Evolutionary conservation across 2,797 vertebrate genomes (phyloP).

Genomic region (Arctocebus calabarensis): DNA sequence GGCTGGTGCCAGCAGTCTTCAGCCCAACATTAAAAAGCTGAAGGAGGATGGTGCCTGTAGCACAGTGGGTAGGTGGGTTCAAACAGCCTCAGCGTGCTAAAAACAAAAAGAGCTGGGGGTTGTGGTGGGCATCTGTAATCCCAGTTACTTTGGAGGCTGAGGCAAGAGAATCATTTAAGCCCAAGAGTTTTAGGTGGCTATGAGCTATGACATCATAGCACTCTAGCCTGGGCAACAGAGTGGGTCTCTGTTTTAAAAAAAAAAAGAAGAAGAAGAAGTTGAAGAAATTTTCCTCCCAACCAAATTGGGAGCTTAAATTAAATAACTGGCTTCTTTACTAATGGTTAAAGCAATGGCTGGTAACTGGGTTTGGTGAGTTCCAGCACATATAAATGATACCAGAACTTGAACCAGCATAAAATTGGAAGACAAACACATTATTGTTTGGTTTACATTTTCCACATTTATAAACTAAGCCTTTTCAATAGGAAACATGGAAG

Average conservation of each 20-base stretch:
- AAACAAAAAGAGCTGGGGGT: too few relatives aligned
- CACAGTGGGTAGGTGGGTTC: too few relatives aligned
- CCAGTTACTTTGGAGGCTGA: too few relatives aligned
- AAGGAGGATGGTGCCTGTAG: neutral
- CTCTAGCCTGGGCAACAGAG: too few relatives aligned
- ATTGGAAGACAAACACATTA: slow-evolving; percentile 12
- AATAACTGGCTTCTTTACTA: slow-evolving; percentile 11
- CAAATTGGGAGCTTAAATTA: neutral
- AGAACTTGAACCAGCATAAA: neutral
- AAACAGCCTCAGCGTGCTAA: too few relatives aligned
- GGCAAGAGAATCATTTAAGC: too few relatives aligned
- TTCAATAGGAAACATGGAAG: neutral
- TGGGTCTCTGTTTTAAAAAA: too few relatives aligned
- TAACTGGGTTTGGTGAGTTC: slow-evolving; percentile 25
- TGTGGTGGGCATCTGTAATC: too few relatives aligned
- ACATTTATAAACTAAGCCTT: slow-evolving; percentile 42
- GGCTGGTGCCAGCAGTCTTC: neutral
- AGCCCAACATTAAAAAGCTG: neutral
- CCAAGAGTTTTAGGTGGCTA: too few relatives aligned
- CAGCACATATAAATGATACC: neutral
- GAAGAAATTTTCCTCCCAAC: neutral
- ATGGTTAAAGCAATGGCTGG: neutral
- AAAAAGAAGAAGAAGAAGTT: neutral
- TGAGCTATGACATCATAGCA: too few relatives aligned
- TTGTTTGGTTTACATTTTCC: slow-evolving; percentile 19